Evolutionary conservation across 2,888 invertebrate species (phyloP), one percentile per base, ranked within the genome.

Genomic region (Dysmachus trigonus): DNA sequence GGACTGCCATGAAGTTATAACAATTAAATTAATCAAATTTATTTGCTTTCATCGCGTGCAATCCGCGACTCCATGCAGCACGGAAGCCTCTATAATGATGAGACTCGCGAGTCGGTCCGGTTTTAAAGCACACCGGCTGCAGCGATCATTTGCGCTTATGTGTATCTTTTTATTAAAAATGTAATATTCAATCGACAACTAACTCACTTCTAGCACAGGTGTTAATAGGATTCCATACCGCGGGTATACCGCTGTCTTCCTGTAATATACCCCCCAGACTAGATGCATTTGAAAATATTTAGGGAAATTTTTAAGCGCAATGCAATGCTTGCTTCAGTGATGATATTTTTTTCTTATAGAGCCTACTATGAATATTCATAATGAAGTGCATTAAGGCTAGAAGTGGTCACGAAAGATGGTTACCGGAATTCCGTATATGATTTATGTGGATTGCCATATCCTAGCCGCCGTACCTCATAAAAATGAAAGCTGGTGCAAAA

Each of bases 21-120:
- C 79, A 79, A 79, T 79, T 79, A 79, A 79, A 79, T 79, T 83
- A 83, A 83, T 86, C 85, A 87, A 87, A 86, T 85, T 87, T 87
- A 87, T 87, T 87, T 87, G 81, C 87, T 87, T 87, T 87, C 87
- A 87, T 87, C 87, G 87, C 87, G 87, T 87, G 87, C 85, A 85
- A 27, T 62, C 79, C 79, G 22, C 51, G 30, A 47, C 27, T 79
- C 47, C 79, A 30, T 79, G 79, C 79, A 79, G 8, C 79, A 79
- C 79, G 79, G 51, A 79, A 51, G 18, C 51, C 13, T 13, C 27
- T 51, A 8, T 51, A 51, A 79, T 79, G 79, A 79, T 79, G 51
- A 51, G 47, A 79, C 22, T 38, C 22, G 4, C n/a, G n/a, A n/a
- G 33, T 47, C 47, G 47, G 13, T 73, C 73, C 30, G 31, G 73